Percentiles rank a stretch among this genome's conserved stretches.
These are phyloP conservation scores for Rhagium mordax DNA, from an alignment of 2,888 invertebrate genomes.

Conservation along the genomic window DNA sequence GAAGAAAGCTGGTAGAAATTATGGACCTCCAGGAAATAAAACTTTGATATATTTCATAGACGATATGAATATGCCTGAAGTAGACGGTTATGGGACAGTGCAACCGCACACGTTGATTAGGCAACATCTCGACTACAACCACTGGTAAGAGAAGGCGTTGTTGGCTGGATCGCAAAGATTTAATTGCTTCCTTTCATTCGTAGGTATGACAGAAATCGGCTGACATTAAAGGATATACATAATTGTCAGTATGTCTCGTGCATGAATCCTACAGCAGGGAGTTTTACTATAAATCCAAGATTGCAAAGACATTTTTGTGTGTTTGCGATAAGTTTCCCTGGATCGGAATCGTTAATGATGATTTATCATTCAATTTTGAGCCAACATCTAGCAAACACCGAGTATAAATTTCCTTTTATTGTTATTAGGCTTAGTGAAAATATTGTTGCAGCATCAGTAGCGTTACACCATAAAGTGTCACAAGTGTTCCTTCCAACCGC, in stretches of 20 bases:
- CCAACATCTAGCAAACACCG: constrained; percentile 87
- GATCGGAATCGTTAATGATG: constrained; percentile 85
- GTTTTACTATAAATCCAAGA: constrained; percentile 96
- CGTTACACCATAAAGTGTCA: constrained; percentile 88
- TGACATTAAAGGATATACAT: constrained; percentile 94
- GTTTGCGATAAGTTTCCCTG: constrained; percentile 86
- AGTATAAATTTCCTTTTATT: constrained; percentile 82
- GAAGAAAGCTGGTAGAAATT: constrained; percentile 95
- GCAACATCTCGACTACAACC: constrained; percentile 95
- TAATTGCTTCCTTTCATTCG: too few species aligned
- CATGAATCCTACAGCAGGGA: constrained; percentile 98
- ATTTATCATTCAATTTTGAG: constrained; percentile 92
- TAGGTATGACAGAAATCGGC: constrained; percentile 85
- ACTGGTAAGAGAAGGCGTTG: constrained; percentile 77
- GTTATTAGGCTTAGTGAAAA: constrained; percentile 81
- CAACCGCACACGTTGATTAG: constrained; percentile 96
- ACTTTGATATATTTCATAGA: constrained; percentile 95
- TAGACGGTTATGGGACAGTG: constrained; percentile 91
- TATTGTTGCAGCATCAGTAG: constrained; percentile 87
- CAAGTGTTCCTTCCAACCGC: constrained; percentile 95
- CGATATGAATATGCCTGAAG: constrained; percentile 98
- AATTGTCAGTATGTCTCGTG: constrained; percentile 97
- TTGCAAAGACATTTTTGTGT: constrained; percentile 93
- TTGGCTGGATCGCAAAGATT: too few species aligned
- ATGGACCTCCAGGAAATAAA: constrained; percentile 95